Base-by-base conservation (phyloP, 2,797 vertebrate species). In the Cebuella pygmaea region DNA sequence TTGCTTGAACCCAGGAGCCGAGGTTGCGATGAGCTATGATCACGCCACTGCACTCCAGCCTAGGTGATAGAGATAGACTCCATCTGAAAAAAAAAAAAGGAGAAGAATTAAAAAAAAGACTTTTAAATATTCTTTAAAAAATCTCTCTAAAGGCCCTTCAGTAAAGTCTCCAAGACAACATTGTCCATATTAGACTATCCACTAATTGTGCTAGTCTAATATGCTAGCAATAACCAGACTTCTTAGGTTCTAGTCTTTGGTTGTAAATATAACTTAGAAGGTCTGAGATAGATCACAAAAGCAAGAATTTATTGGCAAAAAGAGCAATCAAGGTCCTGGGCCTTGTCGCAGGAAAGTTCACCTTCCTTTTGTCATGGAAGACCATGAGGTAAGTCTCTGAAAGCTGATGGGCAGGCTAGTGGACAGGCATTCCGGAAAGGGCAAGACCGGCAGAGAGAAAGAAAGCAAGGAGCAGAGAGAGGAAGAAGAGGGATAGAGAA, bases 171-270 rank as follows among this genome's bases (percentile, higher is more conserved):
- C 24, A 59, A 82, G 79, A 93, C 57, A 80, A 76, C 10, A 26
- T 59, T 83, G 33, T 92, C 72, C 48, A 80, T 88, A 80, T 88
- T 88, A 85, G 57, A 70, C 89, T 57, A 64, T 22, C 50, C 26
- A 82, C 96, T 96, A 93, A 94, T 96, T 94, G 72, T 95, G 70
- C 52, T 92, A 4, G 15, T 70, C 26, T 86, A 90, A 96, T 95
- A 97, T 72, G 33, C 59, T 79, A 94, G 46, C 44, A 81, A 41
- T 46, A 19, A 15, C 55, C 76, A 88, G n/a, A 82, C 88, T 12
- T 79, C 36, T 72, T 36, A 93, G 44, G 82, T 15, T 12, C 30
- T 72, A 93, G 33, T 75, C 27, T 72, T 85, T 52, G 24, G 5
- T 91, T 97, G 15, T 78, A 93, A 97, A 93, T 94, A 72, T 39